phyloP scores from a whole-genome alignment of 2,888 invertebrate species.

The Carabus problematicus region DNA sequence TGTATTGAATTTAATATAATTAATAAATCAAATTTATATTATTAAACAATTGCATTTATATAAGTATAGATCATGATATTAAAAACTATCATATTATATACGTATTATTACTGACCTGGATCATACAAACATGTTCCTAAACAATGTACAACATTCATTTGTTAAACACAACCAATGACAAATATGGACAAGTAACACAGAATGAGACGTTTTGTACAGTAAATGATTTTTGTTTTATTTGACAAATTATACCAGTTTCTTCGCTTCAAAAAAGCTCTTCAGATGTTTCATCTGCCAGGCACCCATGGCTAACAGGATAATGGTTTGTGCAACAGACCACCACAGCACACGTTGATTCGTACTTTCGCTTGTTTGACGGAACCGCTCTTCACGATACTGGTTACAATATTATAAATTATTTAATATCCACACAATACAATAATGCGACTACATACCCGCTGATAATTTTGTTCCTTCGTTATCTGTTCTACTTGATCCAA shows the following conservation, averaged over 20 bases:
- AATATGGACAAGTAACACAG: constrained; percentile 5
- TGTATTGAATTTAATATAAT: too few species aligned
- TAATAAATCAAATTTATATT: too few species aligned
- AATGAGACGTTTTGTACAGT: neutral
- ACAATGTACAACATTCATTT: too few species aligned
- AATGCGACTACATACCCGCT: constrained; percentile 71
- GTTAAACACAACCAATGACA: too few species aligned
- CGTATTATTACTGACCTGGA: too few species aligned
- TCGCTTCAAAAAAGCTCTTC: constrained; percentile 99
- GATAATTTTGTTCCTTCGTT: constrained; percentile 99
- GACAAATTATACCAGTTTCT: constrained; percentile 85
- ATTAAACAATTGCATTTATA: too few species aligned
- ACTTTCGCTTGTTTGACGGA: constrained; percentile 96
- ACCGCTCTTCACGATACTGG: constrained; percentile 96
- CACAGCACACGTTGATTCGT: constrained; percentile 94
- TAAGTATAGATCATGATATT: too few species aligned
- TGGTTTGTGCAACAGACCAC: constrained; percentile 95
- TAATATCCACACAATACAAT: neutral
- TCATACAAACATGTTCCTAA: too few species aligned
- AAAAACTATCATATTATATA: too few species aligned
- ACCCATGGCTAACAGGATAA: constrained; percentile 90
- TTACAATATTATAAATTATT: constrained; percentile 48
- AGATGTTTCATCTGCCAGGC: constrained; percentile 99
- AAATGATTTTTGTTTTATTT: constrained; percentile 25
- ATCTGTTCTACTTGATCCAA: constrained; percentile 99